Percentiles rank a stretch among this genome's conserved stretches.
Evolutionary conservation across 1,140 invertebrate species (phyloP).

Genomic region (Glossosoma conforme): DNA sequence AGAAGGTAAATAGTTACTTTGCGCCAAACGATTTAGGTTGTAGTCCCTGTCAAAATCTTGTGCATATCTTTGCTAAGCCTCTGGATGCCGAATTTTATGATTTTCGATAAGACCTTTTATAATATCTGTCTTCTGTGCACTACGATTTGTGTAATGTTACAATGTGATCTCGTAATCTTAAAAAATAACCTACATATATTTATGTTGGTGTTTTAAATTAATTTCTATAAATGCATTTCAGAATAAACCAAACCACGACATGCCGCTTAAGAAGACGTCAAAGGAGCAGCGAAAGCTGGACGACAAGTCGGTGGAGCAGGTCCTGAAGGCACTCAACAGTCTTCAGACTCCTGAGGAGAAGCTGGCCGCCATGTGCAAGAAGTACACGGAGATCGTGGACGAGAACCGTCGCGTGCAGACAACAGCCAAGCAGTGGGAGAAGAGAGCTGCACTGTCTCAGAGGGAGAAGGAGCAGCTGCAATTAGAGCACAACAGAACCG

Average conservation of each 20-base stretch:
- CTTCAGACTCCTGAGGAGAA: slow-evolving; percentile 71
- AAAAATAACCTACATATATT: no score
- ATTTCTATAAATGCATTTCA: slow-evolving; percentile 7
- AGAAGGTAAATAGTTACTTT: no score
- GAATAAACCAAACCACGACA: slow-evolving; percentile 19
- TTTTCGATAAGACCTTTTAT: no score
- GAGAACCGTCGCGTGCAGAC: slow-evolving; percentile 66
- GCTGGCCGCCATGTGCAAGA: slow-evolving; percentile 66
- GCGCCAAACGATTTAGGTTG: no score
- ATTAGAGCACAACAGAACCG: slow-evolving; percentile 74
- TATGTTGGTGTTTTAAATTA: no score
- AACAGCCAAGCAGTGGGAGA: slow-evolving; percentile 61
- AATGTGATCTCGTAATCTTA: no score
- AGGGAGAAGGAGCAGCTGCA: slow-evolving; percentile 81
- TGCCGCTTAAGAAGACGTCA: slow-evolving; percentile 18
- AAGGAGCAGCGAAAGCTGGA: slow-evolving; percentile 52
- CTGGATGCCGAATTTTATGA: no score
- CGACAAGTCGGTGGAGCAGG: slow-evolving; percentile 60
- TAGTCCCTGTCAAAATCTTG: no score
- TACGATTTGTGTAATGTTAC: slow-evolving; percentile 1
- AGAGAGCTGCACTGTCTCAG: slow-evolving; percentile 55
- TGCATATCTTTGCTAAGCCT: no score
- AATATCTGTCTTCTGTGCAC: no score
- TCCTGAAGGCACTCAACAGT: slow-evolving; percentile 65
- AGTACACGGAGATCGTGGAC: slow-evolving; percentile 74